These are phyloP conservation scores for Leptosomus discolor DNA, from an alignment of 2,113 vertebrate species.

Conservation along the genomic window DNA sequence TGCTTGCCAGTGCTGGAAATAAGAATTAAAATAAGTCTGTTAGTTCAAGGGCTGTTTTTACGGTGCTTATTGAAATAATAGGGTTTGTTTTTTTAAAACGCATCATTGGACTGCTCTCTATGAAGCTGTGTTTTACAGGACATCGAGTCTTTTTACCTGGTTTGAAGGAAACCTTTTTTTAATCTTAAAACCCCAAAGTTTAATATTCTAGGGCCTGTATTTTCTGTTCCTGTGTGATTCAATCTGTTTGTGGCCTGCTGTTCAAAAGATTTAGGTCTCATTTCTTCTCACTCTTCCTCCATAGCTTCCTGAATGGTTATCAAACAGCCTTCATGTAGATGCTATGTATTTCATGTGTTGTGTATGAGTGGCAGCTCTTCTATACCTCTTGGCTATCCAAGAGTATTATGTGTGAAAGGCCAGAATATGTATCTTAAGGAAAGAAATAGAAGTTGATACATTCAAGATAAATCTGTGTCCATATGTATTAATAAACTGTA, in stretches of 20 bases:
- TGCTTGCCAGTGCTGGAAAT: background rate
- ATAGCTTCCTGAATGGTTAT: background rate
- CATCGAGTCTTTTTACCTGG: accelerated
- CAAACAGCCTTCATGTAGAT: background rate
- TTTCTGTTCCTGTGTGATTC: background rate
- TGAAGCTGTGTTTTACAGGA: background rate
- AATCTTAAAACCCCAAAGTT: background rate
- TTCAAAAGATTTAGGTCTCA: background rate
- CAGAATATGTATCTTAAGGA: background rate
- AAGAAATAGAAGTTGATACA: background rate
- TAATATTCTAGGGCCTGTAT: too few species aligned
- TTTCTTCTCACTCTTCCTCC: background rate
- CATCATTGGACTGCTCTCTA: background rate
- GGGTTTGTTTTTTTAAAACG: background rate
- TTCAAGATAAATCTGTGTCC: background rate
- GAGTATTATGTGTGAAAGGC: background rate
- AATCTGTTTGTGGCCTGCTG: background rate
- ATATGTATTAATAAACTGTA: background rate
- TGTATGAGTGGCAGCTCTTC: background rate
- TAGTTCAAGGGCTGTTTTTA: background rate
- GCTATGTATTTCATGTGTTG: background rate
- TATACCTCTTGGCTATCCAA: background rate
- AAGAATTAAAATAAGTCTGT: background rate
- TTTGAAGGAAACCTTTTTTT: background rate
- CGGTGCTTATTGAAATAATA: background rate